Percentiles rank a stretch among this genome's conserved stretches.
Conservation (phyloP, 2,888 invertebrate species). For the Syritta pipiens region DNA sequence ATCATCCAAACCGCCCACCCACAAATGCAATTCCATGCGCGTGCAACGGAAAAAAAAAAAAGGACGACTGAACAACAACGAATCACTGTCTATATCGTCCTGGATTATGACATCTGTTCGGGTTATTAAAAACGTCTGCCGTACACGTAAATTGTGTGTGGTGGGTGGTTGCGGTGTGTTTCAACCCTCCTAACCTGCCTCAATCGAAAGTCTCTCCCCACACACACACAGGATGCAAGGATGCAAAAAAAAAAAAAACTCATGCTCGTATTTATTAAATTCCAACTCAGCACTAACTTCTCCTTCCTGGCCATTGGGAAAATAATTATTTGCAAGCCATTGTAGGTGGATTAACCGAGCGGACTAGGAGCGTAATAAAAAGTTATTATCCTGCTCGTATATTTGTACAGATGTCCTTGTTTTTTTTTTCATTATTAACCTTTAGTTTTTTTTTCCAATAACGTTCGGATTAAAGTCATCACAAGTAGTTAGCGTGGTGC, state of each 20-base stretch:
- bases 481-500: conserved; percentile 45
- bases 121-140: conserved; percentile 68
- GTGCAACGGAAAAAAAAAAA: conserved; percentile 1
- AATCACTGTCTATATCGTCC: conserved; percentile 44
- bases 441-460: conserved; percentile 18
- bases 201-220: conserved; percentile 42
- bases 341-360: conserved; percentile 63
- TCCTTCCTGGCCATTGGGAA: conserved; percentile 14
- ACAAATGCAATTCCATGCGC: conserved; percentile 33
- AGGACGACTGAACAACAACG: conserved; percentile 36
- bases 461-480: conserved; percentile 54
- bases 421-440: conserved; percentile 35
- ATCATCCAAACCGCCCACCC: no score
- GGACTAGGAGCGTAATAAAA: conserved; percentile 67
- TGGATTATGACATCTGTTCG: conserved; percentile 69
- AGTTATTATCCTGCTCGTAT: conserved; percentile 65
- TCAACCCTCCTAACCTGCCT: conserved; percentile 68
- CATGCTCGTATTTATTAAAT: conserved; percentile 66
- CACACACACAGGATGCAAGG: conserved; percentile 24
- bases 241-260: conserved; percentile 24
- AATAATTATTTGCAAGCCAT: conserved; percentile 62
- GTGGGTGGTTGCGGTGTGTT: conserved; percentile 17
- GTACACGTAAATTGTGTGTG: conserved; percentile 18
- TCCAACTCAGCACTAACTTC: conserved; percentile 59
- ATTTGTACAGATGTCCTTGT: conserved; percentile 64